A percentile compares a stretch with the other conserved stretches of the same genome.
These are phyloP conservation scores for Volucella inflata DNA, from an alignment of 2,888 invertebrate species.

Conservation along the genomic window DNA sequence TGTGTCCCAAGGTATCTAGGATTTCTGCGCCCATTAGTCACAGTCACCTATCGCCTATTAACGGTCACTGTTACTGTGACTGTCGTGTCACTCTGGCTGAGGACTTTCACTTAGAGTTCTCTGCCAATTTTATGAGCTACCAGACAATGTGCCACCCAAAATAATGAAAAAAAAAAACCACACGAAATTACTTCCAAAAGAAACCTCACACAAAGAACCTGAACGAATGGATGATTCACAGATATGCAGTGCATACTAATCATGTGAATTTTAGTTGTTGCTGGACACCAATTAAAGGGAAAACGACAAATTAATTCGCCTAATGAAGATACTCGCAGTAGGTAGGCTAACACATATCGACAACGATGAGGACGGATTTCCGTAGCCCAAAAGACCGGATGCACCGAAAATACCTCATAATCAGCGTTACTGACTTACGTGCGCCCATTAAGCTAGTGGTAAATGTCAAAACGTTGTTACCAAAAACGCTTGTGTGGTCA, in stretches of 20 bases:
- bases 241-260: conserved; percentile 71
- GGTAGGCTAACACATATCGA: background rate
- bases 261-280: conserved; percentile 61
- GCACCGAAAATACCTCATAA: conserved; percentile 54
- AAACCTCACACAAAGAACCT: conserved; percentile 39
- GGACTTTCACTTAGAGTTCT: conserved; percentile 57
- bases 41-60: conserved; percentile 28
- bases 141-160: conserved; percentile 69
- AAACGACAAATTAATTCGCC: conserved; percentile 71
- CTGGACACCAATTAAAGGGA: conserved; percentile 66
- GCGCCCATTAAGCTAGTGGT: conserved; percentile 43
- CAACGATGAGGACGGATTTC: conserved; percentile 62
- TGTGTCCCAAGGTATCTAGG: conserved; percentile 38
- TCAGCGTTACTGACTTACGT: conserved; percentile 62
- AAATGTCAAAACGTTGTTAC: conserved; percentile 18
- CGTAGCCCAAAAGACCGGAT: conserved; percentile 74
- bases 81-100: too few relatives aligned
- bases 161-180: conserved; percentile 3
- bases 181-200: conserved; percentile 8
- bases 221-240: conserved; percentile 63
- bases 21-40: conserved; percentile 67
- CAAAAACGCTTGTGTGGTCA: conserved; percentile 50
- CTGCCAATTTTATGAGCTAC: conserved; percentile 48
- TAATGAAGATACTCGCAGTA: conserved; percentile 54
- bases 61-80: too few relatives aligned